phyloP scores from a whole-genome alignment of 1,140 invertebrate species.

The Notospermus geniculatus region DNA sequence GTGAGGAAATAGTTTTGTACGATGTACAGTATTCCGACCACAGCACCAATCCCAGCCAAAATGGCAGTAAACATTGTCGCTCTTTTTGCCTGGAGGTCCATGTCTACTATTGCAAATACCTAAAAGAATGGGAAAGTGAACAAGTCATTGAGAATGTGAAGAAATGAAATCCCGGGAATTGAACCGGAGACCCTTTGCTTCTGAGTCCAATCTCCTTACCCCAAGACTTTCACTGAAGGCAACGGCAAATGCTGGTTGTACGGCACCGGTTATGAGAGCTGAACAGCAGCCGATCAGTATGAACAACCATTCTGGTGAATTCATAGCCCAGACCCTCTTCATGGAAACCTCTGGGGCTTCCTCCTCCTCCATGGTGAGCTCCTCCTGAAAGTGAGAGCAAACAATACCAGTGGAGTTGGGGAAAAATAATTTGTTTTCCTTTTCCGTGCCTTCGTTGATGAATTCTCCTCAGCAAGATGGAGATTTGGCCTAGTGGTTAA shows the following conservation, averaged over 20 bases:
- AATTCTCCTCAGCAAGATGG: no score
- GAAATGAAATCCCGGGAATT: not conserved
- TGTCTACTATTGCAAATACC: slow-evolving; percentile 57
- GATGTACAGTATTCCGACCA: slow-evolving; percentile 66
- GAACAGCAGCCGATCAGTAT: slow-evolving; percentile 71
- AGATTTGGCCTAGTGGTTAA: no score
- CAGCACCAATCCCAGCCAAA: slow-evolving; percentile 67
- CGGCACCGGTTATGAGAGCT: slow-evolving; percentile 69
- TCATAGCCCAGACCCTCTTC: slow-evolving; percentile 64
- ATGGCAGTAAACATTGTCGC: slow-evolving; percentile 68
- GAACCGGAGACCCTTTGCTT: no score
- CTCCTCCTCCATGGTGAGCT: slow-evolving; percentile 13
- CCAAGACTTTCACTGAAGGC: slow-evolving; percentile 75
- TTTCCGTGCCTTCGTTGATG: no score
- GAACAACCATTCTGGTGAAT: slow-evolving; percentile 73
- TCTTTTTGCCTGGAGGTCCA: slow-evolving; percentile 60
- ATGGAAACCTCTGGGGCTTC: slow-evolving; percentile 49
- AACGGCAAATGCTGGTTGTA: slow-evolving; percentile 77
- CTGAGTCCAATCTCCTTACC: no score
- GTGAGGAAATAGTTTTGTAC: slow-evolving; percentile 40
- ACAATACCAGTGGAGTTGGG: no score
- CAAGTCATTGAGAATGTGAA: not conserved
- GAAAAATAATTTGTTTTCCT: no score
- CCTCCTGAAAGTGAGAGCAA: not conserved
- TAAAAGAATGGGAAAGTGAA: slow-evolving; percentile 10